Evolutionary conservation across 2,888 invertebrate genomes (phyloP).

Genomic region (Ornithoptera priamus): DNA sequence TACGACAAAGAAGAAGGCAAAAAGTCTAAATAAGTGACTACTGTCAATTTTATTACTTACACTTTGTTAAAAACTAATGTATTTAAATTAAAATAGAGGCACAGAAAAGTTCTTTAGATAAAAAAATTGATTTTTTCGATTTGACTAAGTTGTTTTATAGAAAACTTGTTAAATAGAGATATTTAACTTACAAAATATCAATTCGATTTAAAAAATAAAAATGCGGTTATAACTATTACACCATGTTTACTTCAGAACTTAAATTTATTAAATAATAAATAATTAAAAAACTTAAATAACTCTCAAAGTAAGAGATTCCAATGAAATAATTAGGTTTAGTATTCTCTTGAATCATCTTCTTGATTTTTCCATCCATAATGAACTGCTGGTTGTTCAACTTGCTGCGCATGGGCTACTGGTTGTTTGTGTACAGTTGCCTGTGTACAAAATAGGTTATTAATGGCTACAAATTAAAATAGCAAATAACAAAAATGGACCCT

Average conservation of each 20-base stretch:
- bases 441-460: slow-evolving; percentile 31
- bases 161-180: too few species aligned
- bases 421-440: slow-evolving; percentile 74
- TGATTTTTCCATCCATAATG: slow-evolving; percentile 57
- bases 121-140: too few species aligned
- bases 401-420: slow-evolving; percentile 49
- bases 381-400: slow-evolving; percentile 49
- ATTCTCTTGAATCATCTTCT: slow-evolving; percentile 64
- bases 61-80: neutral
- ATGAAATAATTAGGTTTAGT: slow-evolving; percentile 54
- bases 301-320: slow-evolving; percentile 25
- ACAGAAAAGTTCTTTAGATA: too few species aligned
- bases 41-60: too few species aligned
- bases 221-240: neutral
- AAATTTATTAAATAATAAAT: slow-evolving; percentile 16
- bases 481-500: neutral
- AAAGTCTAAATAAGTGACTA: too few species aligned
- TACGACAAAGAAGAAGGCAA: too few species aligned
- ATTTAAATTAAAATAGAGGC: neutral
- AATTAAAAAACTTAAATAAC: slow-evolving; percentile 18
- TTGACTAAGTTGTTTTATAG: too few species aligned
- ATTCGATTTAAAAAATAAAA: neutral
- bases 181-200: too few species aligned
- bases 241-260: neutral
- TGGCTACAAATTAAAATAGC: neutral